Evolutionary conservation across 2,113 vertebrate species (phyloP).

Genomic region (Archilochus colubris): DNA sequence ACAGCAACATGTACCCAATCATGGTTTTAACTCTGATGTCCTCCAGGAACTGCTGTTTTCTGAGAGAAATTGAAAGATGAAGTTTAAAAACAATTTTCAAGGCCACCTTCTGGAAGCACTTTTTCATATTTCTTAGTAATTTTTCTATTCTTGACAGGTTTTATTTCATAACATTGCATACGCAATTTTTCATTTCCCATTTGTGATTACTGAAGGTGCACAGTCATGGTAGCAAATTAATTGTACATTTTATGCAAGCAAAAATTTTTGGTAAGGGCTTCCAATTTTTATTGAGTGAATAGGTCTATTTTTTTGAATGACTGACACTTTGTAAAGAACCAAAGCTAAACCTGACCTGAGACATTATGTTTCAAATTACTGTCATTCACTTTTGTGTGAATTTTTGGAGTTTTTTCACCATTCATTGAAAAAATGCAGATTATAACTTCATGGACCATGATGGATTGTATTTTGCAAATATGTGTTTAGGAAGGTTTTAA

Average conservation of each 20-base stretch:
- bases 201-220: not conserved
- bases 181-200: not conserved
- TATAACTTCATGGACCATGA: constrained; percentile 50
- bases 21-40: not conserved
- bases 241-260: not conserved
- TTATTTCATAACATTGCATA: not conserved
- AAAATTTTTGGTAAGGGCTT: not conserved
- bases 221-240: not conserved
- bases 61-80: not conserved
- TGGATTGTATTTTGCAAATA: constrained; percentile 64
- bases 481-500: constrained; percentile 46
- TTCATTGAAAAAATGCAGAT: constrained; percentile 37
- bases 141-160: not conserved
- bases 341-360: not conserved
- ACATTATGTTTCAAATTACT: not conserved
- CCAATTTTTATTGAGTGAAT: not conserved
- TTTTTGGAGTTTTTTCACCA: not conserved
- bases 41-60: not conserved
- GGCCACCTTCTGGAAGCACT: not conserved
- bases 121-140: not conserved
- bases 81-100: not conserved
- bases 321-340: not conserved
- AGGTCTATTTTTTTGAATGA: not conserved
- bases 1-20: not conserved
- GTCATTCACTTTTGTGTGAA: not conserved